These are phyloP conservation scores for Pentalonia nigronervosa DNA, from an alignment of 1,140 invertebrate species.

Conservation along the genomic window DNA sequence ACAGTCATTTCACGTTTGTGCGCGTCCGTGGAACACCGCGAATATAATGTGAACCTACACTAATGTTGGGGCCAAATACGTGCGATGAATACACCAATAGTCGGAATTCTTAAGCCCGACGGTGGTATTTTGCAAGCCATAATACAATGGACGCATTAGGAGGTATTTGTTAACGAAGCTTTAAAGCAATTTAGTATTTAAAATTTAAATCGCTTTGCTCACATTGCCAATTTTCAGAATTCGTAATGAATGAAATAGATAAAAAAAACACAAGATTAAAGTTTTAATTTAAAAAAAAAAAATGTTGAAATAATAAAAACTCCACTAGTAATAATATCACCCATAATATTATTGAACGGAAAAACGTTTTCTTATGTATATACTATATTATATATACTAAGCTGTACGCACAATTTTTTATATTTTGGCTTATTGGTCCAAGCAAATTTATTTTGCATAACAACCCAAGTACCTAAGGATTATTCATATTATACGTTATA, in stretches of 20 bases:
- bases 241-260: not conserved
- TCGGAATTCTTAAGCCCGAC: not conserved
- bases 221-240: not conserved
- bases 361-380: too few relatives aligned
- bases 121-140: not conserved
- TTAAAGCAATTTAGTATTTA: not conserved
- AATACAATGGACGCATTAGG: not conserved
- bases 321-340: not conserved
- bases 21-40: slow-evolving; percentile 3
- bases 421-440: too few relatives aligned
- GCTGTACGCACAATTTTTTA: too few relatives aligned
- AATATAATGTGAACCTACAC: not conserved
- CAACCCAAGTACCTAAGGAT: not conserved
- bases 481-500: not conserved
- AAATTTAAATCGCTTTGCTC: not conserved
- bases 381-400: too few relatives aligned
- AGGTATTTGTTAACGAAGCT: not conserved
- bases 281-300: not conserved
- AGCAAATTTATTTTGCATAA: too few relatives aligned
- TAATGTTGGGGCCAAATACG: slow-evolving; percentile 4
- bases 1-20: slow-evolving; percentile 28
- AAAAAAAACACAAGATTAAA: not conserved
- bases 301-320: not conserved
- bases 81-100: not conserved
- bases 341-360: not conserved